Conservation (phyloP, 2,888 invertebrate genomes). For the Synergus laeviventris region DNA sequence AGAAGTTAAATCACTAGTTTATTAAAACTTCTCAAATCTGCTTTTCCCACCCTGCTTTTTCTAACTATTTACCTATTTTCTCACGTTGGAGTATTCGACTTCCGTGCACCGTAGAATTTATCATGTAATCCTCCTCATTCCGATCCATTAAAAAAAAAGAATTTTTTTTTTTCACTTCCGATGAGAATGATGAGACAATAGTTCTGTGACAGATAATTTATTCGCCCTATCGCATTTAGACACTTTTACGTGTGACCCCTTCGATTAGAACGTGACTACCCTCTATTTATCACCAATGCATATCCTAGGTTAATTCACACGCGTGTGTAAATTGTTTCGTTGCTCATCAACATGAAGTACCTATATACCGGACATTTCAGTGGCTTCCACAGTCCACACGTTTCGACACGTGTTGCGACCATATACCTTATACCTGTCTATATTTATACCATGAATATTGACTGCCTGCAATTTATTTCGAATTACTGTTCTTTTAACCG, state of each 20-base stretch:
- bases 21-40: too few species aligned
- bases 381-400: conserved; percentile 46
- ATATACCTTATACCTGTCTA: conserved; percentile 42
- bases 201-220: not conserved
- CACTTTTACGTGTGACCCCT: conserved; percentile 10
- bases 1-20: too few species aligned
- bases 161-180: conserved; percentile 6
- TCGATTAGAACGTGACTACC: conserved; percentile 8
- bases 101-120: too few species aligned
- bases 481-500: conserved; percentile 47
- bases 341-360: conserved; percentile 51
- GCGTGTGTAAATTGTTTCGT: conserved; percentile 46
- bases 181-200: not conserved
- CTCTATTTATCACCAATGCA: not conserved
- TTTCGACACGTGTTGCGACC: conserved; percentile 50
- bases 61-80: not conserved
- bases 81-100: not conserved
- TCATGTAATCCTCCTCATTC: too few species aligned
- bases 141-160: not conserved
- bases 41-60: not conserved
- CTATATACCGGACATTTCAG: conserved; percentile 48
- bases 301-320: conserved; percentile 42
- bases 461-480: conserved; percentile 55
- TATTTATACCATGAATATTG: conserved; percentile 36
- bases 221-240: not conserved